A percentile compares a stretch with the other conserved stretches of the same genome.
Conservation (phyloP, 2,888 invertebrate genomes). For the Stomorhina lunata region DNA sequence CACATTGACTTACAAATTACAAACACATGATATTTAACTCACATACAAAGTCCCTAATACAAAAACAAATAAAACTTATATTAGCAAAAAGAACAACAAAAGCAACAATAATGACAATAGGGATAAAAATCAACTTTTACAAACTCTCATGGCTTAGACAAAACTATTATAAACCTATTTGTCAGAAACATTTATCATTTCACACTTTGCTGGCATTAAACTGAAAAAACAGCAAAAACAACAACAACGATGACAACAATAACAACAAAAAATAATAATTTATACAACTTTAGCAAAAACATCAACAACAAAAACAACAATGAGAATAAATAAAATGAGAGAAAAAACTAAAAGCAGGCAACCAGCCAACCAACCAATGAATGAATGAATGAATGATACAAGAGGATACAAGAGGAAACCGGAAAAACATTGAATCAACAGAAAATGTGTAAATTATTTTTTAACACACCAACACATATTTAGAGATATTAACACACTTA, state of each 20-base stretch:
- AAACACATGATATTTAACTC: neutral
- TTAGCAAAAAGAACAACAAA: constrained; percentile 7
- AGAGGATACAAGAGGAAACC: too few species aligned
- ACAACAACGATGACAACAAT: neutral
- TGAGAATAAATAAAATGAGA: neutral
- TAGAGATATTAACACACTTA: neutral
- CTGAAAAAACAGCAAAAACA: neutral
- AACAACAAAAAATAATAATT: constrained; percentile 35
- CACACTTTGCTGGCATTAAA: constrained; percentile 48
- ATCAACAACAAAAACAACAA: neutral
- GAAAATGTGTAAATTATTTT: constrained; percentile 43
- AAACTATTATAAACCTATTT: constrained; percentile 65
- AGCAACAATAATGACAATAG: constrained; percentile 18
- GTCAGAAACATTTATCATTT: constrained; percentile 63
- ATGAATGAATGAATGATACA: constrained; percentile 37
- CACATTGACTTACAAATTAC: neutral
- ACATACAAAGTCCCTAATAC: neutral
- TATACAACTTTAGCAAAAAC: constrained; percentile 5
- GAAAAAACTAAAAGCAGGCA: constrained; percentile 19
- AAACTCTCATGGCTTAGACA: constrained; percentile 61
- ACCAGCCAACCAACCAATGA: constrained; percentile 21
- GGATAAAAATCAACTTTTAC: constrained; percentile 43
- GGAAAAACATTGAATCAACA: constrained; percentile 45
- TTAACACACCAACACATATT: neutral
- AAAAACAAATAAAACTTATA: neutral